phyloP scores from a whole-genome alignment of 2,113 vertebrate genomes.

The Corapipo altera region DNA sequence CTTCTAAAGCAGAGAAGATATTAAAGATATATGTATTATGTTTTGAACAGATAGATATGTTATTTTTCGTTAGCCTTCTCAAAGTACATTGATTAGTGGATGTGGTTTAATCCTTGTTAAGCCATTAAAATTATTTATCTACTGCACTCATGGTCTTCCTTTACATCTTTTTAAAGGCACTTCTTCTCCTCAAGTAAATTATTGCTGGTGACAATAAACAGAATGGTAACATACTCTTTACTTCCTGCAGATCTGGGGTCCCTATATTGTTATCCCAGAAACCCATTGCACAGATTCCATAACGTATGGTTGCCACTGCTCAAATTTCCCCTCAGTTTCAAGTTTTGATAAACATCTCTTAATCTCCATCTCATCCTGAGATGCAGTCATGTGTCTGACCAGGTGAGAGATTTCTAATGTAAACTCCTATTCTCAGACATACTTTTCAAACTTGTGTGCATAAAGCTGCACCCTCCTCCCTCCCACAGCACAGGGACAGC shows the following conservation, averaged over 20 bases:
- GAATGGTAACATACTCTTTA: not conserved
- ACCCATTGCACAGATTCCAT: not conserved
- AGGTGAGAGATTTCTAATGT: not conserved
- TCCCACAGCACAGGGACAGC: not conserved
- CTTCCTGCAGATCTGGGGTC: not conserved
- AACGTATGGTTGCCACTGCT: not conserved
- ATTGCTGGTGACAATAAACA: not conserved
- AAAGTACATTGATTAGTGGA: not conserved
- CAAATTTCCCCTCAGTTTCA: not conserved
- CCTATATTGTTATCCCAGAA: not conserved
- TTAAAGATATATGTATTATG: not conserved
- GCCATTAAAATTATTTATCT: not conserved
- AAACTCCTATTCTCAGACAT: not conserved
- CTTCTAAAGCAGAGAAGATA: not conserved
- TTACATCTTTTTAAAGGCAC: not conserved
- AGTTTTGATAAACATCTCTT: not conserved
- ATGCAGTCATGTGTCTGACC: not conserved
- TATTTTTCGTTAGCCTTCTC: slow-evolving; percentile 10
- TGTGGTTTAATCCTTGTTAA: not conserved
- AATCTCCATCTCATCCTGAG: not conserved
- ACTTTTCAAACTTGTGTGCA: not conserved
- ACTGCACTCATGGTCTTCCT: not conserved
- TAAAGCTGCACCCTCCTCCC: not conserved
- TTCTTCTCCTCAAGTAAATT: not conserved
- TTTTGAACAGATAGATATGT: not conserved